Base-by-base conservation (phyloP, 2,113 vertebrate genomes). In the Centropus bengalensis region DNA sequence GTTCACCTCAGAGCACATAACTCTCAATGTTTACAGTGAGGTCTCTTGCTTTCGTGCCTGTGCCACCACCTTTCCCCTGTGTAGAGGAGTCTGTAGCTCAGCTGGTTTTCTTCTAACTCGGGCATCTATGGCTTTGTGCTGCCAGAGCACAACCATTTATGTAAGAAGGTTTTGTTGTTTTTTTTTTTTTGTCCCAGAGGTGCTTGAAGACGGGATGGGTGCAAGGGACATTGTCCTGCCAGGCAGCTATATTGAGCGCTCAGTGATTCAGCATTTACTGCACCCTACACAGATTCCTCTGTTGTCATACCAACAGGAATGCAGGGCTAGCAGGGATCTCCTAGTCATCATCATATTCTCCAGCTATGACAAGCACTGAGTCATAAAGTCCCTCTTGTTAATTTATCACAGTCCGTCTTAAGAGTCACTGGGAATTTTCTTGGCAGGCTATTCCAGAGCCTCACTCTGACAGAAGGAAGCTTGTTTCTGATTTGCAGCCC, bases 221-320 rank as follows among this genome's bases (percentile, higher is more conserved):
- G 55, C 1, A 0, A 93, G 66, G 71, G 68, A 90, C 92, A 94
- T 92, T 93, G 95, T 88, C 88, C 91, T 83, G 76, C 67, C 82
- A 94, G 88, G 76, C 92, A 91, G 80, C 94, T 86, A 75, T 86
- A 94, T 78, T 84, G 91, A 95, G 80, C 49, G 30, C 27, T 70
- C 66, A 24, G 56, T 96, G 95, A 94, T 74, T 96, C 96, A 96
- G 96, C 92, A 96, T 59, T 95, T 94, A 55, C 82, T 92, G 94
- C 1, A 5, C 86, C 83, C 60, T 90, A 67, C 76, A 63, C 64
- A 78, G 92, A 93, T 81, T 90, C 76, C 76, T 90, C 75, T 95
- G 83, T 92, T 96, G 96, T 90, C 91, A 56, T 59, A 95, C 83
- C 69, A 86, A 76, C 76, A 94, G 92, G 83, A 94, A 94, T 93